A percentile compares a stretch with the other conserved stretches of the same genome.
phyloP scores from a whole-genome alignment of 2,113 vertebrate species.

The Struthio camelus region DNA sequence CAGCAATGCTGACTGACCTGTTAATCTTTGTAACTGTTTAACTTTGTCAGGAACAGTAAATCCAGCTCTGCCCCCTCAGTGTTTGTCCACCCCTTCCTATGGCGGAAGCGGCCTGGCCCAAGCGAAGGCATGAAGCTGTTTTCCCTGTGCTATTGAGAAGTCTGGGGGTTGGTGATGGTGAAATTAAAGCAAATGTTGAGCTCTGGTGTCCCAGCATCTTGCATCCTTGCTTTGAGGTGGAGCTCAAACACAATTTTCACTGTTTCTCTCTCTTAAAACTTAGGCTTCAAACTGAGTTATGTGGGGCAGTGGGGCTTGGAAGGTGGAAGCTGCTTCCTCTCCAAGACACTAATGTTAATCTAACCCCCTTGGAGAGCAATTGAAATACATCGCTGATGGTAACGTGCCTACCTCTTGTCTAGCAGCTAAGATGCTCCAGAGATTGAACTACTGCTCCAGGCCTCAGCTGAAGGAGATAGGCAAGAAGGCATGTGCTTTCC shows the following conservation, averaged over 20 bases:
- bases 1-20: too few species aligned
- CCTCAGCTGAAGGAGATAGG: rapidly evolving
- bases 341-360: neutral
- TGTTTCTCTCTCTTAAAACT: neutral
- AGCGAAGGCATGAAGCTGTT: neutral
- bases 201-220: neutral
- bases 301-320: too few species aligned
- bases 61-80: neutral
- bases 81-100: too few species aligned
- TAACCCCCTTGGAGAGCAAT: neutral
- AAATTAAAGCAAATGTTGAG: rapidly evolving
- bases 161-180: neutral
- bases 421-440: neutral
- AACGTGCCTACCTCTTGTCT: rapidly evolving
- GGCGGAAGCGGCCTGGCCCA: neutral
- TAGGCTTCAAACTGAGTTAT: neutral
- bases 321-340: neutral
- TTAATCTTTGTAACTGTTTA: neutral
- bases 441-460: too few species aligned
- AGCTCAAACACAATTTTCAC: rapidly evolving
- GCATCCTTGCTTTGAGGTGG: rapidly evolving
- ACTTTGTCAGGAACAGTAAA: neutral
- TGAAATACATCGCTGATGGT: rapidly evolving
- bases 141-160: rapidly evolving
- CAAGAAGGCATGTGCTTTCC: neutral